These are phyloP conservation scores for Benitochromis conjunctus DNA, from an alignment of 2,113 vertebrate species.

Conservation along the genomic window DNA sequence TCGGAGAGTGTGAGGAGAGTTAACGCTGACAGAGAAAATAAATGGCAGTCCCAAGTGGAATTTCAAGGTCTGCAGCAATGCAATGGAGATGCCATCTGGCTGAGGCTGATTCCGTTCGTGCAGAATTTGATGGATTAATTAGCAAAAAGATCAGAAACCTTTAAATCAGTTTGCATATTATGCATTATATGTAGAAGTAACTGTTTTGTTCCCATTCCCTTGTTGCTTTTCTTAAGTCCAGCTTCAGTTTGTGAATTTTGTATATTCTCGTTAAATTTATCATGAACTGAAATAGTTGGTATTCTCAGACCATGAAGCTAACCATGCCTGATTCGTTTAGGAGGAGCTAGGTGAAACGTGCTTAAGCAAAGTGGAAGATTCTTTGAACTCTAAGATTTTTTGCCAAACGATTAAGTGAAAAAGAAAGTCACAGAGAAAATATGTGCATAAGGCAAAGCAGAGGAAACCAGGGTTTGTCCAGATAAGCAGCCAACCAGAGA, in stretches of 20 bases:
- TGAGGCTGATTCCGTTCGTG: not conserved
- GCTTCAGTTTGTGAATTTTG: not conserved
- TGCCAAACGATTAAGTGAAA: not conserved
- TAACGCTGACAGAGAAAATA: not conserved
- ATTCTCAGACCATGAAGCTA: not conserved
- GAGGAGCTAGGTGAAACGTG: not conserved
- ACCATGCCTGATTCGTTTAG: not conserved
- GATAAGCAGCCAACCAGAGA: conserved; percentile 10
- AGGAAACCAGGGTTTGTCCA: not conserved
- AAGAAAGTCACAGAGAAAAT: not conserved
- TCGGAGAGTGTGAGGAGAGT: not conserved
- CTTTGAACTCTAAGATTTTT: not conserved
- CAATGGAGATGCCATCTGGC: not conserved
- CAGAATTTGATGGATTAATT: not conserved
- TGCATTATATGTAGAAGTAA: not conserved
- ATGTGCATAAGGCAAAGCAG: not conserved
- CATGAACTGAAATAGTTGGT: not conserved
- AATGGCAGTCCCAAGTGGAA: conserved; percentile 3
- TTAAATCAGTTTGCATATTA: not conserved
- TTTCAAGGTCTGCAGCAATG: not conserved
- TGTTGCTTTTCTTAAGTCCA: not conserved
- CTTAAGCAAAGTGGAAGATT: not conserved
- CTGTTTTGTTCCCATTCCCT: not conserved
- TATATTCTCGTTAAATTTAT: not conserved
- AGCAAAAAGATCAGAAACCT: not conserved